Percentiles rank a stretch among this genome's conserved stretches.
phyloP scores from a whole-genome alignment of 2,888 invertebrate species.

The Tortricodes alternella region DNA sequence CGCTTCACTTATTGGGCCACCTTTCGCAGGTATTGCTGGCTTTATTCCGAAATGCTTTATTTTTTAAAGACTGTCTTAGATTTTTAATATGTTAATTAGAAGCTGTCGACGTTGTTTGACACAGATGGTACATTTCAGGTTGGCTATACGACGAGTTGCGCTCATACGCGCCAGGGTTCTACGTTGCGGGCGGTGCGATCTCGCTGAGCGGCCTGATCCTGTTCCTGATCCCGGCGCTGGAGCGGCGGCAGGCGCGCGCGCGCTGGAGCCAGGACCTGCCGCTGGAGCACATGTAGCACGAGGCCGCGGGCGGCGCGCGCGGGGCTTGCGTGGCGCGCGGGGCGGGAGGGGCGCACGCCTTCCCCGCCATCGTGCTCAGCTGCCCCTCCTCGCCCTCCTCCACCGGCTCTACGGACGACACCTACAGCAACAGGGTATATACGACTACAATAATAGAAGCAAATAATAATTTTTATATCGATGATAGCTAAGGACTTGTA shows the following conservation, averaged over 20 bases:
- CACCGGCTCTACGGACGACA: constrained; percentile 57
- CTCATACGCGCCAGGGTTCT: constrained; percentile 94
- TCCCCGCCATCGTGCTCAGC: constrained; percentile 69
- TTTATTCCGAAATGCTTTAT: constrained; percentile 1
- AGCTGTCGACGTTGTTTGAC: background rate
- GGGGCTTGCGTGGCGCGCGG: constrained; percentile 55
- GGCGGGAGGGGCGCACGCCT: constrained; percentile 43
- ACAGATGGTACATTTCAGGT: constrained; percentile 82
- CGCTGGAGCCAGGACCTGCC: constrained; percentile 56
- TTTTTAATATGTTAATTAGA: background rate
- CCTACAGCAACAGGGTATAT: constrained; percentile 75
- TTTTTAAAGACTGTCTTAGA: background rate
- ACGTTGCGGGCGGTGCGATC: constrained; percentile 93
- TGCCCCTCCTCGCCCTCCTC: constrained; percentile 73
- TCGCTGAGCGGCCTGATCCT: constrained; percentile 94
- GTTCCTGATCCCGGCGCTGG: constrained; percentile 90
- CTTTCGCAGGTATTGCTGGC: constrained; percentile 90
- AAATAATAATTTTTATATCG: constrained; percentile 55
- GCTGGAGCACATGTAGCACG: constrained; percentile 74
- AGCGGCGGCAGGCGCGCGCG: constrained; percentile 62
- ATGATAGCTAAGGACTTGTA: constrained; percentile 56
- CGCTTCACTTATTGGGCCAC: constrained; percentile 95
- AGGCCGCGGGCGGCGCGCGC: too few relatives aligned
- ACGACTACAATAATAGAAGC: constrained; percentile 66
- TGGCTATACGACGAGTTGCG: constrained; percentile 89